Evolutionary conservation across 2,113 vertebrate genomes (phyloP), one percentile per base, ranked within the genome.

Genomic region (Trachemys scripta): DNA sequence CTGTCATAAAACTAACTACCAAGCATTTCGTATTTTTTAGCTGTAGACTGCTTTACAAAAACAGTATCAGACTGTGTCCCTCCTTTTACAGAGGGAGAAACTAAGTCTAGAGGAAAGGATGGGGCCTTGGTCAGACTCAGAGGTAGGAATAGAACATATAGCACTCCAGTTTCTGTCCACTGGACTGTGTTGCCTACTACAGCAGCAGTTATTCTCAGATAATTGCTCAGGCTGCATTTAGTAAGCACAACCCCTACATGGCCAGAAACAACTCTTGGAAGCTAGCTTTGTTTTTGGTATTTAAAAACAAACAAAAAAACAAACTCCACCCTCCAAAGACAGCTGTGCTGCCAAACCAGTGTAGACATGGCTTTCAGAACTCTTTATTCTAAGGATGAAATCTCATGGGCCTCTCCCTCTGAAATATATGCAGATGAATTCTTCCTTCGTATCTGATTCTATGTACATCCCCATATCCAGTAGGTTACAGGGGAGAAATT

Each of bases 391-490:
- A 75, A 7, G 16, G 27, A 19, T 17, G 27, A 72, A 35, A 45
- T 27, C 11, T 45, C 22, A 19, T 16, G 25, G 72, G n/a, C 20
- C 72, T 45, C 6, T 45, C 24, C 75, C 24, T 76, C 42, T 42
- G 22, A 25, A 47, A 27, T 25, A 9, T 0, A 0, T 6, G 5
- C 35, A 35, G 72, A 22, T 65, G 4, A 20, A 5, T 50, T 19
- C 0, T 35, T 20, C n/a, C 2, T 25, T n/a, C 5, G 69, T n/a
- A 7, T 75, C 9, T n/a, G 38, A 5, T 75, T 42, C 5, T 16
- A 0, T 8, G 1, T 1, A 4, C 7, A 8, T 76, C 65, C 79
- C 5, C 24, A 29, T 1, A 10, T 38, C 42, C 24, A 16, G 16
- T 0, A 54, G 9, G 59, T 29, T 80, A 57, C 9, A 65, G 20